Evolutionary conservation across 2,888 invertebrate genomes (phyloP).

Genomic region (Operophtera brumata): DNA sequence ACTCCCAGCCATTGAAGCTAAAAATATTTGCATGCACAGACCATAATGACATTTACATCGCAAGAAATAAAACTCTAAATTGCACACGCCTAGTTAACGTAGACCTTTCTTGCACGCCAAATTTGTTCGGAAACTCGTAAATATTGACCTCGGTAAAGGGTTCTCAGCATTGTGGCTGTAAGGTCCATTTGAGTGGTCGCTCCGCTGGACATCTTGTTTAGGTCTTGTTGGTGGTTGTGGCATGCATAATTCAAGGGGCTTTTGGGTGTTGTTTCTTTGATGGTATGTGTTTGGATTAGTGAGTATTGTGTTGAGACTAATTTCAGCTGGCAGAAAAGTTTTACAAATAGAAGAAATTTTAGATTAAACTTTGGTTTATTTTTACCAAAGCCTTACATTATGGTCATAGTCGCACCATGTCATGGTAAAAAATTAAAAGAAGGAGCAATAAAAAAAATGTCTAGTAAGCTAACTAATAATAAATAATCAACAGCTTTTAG

Average conservation of each 20-base stretch:
- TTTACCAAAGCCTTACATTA: too few relatives aligned
- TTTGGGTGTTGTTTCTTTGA: slow-evolving; percentile 21
- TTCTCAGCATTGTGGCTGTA: slow-evolving; percentile 40
- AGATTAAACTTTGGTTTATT: neutral
- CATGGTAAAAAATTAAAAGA: too few relatives aligned
- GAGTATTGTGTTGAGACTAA: neutral
- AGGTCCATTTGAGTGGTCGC: slow-evolving; percentile 36
- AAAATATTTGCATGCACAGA: neutral
- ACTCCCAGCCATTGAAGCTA: neutral
- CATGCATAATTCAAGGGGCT: slow-evolving; percentile 35
- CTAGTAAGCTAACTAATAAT: too few relatives aligned
- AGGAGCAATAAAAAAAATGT: too few relatives aligned
- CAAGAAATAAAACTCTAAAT: slow-evolving; percentile 10
- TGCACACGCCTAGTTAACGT: neutral
- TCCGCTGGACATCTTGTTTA: slow-evolving; percentile 33
- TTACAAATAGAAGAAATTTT: neutral
- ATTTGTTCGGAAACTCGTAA: slow-evolving; percentile 59
- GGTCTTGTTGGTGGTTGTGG: slow-evolving; percentile 26
- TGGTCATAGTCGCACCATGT: too few relatives aligned
- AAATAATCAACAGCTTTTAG: too few relatives aligned
- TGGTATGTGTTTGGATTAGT: slow-evolving; percentile 9
- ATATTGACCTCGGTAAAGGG: slow-evolving; percentile 62
- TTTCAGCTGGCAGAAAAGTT: neutral
- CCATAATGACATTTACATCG: slow-evolving; percentile 16
- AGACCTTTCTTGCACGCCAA: slow-evolving; percentile 40